phyloP scores from a whole-genome alignment of 2,113 vertebrate genomes.

The Brachyhypopomus occidentalis region DNA sequence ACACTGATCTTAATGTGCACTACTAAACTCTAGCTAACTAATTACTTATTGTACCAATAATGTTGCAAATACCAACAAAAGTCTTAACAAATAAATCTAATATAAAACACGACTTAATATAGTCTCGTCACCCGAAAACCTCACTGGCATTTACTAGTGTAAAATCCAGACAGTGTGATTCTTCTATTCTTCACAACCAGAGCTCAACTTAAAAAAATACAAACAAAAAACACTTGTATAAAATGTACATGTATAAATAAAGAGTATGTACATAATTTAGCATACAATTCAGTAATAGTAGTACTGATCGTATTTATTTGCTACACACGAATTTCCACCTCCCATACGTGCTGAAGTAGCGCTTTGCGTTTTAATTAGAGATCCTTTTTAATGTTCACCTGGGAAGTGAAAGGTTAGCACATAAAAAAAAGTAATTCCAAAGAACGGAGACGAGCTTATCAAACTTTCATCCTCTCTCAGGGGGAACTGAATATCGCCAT shows the following conservation, averaged over 20 bases:
- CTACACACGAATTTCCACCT: slow-evolving; percentile 22
- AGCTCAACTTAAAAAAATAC: neutral
- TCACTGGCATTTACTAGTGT: slow-evolving; percentile 34
- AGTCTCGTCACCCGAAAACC: slow-evolving; percentile 4
- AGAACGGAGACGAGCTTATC: slow-evolving; percentile 7
- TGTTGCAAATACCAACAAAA: slow-evolving; percentile 14
- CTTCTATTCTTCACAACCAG: slow-evolving; percentile 2
- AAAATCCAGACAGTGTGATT: slow-evolving; percentile 19
- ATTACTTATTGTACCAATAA: slow-evolving; percentile 20
- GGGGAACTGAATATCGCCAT: slow-evolving; percentile 10
- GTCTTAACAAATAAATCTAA: slow-evolving; percentile 5
- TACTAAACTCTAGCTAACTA: slow-evolving; percentile 17
- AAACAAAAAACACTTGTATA: neutral
- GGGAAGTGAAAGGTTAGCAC: slow-evolving; percentile 10
- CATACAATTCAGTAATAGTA: slow-evolving; percentile 9
- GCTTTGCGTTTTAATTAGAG: slow-evolving; percentile 35
- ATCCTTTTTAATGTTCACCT: slow-evolving; percentile 16
- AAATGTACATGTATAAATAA: slow-evolving; percentile 37
- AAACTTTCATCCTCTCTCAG: neutral
- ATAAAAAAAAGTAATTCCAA: slow-evolving; percentile 29
- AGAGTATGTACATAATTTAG: slow-evolving; percentile 18
- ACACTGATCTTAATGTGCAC: slow-evolving; percentile 34
- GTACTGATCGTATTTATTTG: slow-evolving; percentile 14
- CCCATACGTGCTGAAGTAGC: slow-evolving; percentile 37
- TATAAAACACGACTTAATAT: slow-evolving; percentile 12